Evolutionary conservation across 2,113 vertebrate species (phyloP), one percentile per base, ranked within the genome.

Genomic region (Siphamia tubifer): DNA sequence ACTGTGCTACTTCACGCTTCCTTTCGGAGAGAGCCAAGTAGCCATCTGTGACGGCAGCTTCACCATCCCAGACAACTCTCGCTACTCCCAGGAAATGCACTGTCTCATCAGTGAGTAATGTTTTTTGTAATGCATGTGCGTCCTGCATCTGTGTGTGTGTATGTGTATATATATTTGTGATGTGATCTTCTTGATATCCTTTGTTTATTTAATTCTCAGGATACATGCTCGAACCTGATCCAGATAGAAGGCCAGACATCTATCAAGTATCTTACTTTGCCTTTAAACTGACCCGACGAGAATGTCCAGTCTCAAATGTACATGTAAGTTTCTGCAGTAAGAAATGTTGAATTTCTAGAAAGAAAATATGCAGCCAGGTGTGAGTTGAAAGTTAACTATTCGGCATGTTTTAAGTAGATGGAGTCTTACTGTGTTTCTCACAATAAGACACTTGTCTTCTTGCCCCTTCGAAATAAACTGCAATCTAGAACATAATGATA

Each of bases 1-100:
- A 84, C 90, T 99, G 53, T 99, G 98, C 73, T 99, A 94, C 85
- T 99, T 99, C 87, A 98, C 96, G 3, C 84, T 99, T 85, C 98
- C 98, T 0, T 99, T 99, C n/a, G 98, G 98, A 19, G 98, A 99
- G 90, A 99, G 97, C 81, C 96, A 98, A 88, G 98, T 99, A 76
- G 96, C 97, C 16, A 99, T 99, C 86, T 99, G 98, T 68, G 98
- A 99, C 5, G 98, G 98, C 77, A 99, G 91, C 82, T 99, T 99
- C 89, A 99, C 98, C 63, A 97, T 99, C 76, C 98, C 98, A 1
- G 98, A 99, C 87, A 98, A 95, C 30, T 98, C 98, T 0, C 92
- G 96, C 55, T 98, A 98, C 89, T 96, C 98, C 4, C 94, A 96
- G 45, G 97, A 98, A 74, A 95, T 98, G 94, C 97, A 99, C 92